A percentile compares a stretch with the other conserved stretches of the same genome.
Evolutionary conservation across 2,797 vertebrate genomes (phyloP).

Genomic region (Hoplostethus atlanticus): DNA sequence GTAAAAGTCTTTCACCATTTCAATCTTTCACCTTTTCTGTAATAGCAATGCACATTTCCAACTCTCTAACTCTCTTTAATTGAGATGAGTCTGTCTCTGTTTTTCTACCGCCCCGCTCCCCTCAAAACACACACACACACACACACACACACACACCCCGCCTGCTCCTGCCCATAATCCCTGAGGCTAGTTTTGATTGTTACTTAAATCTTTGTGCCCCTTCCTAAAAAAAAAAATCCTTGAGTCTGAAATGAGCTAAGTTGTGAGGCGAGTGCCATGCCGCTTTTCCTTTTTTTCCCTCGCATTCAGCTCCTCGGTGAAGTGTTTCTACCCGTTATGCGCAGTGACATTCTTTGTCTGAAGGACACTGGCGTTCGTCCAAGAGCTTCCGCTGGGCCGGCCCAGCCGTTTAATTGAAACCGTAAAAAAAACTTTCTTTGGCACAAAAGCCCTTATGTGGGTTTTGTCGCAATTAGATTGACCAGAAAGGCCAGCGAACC

Average conservation of each 20-base stretch:
- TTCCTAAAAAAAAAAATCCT: constrained; percentile 18
- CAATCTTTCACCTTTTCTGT: constrained; percentile 13
- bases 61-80: constrained; percentile 18
- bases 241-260: constrained; percentile 51
- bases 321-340: constrained; percentile 72
- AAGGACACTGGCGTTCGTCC: constrained; percentile 88
- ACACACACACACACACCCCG: constrained; percentile 7
- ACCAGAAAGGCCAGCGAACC: constrained; percentile 88
- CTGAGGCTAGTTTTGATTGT: constrained; percentile 47
- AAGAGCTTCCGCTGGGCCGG: constrained; percentile 79
- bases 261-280: constrained; percentile 13
- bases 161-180: constrained; percentile 32
- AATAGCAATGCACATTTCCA: constrained; percentile 27
- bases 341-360: constrained; percentile 85
- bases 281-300: constrained; percentile 7
- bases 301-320: constrained; percentile 38
- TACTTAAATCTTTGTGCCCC: constrained; percentile 45
- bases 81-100: constrained; percentile 9
- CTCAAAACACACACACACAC: constrained; percentile 8
- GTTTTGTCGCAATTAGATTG: constrained; percentile 84
- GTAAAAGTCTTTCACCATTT: too few species aligned
- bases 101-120: not conserved
- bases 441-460: constrained; percentile 81
- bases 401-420: constrained; percentile 86
- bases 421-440: constrained; percentile 78